A percentile compares a stretch with the other conserved stretches of the same genome.
phyloP scores from a whole-genome alignment of 1,140 invertebrate genomes.

The Drosophila nannoptera region DNA sequence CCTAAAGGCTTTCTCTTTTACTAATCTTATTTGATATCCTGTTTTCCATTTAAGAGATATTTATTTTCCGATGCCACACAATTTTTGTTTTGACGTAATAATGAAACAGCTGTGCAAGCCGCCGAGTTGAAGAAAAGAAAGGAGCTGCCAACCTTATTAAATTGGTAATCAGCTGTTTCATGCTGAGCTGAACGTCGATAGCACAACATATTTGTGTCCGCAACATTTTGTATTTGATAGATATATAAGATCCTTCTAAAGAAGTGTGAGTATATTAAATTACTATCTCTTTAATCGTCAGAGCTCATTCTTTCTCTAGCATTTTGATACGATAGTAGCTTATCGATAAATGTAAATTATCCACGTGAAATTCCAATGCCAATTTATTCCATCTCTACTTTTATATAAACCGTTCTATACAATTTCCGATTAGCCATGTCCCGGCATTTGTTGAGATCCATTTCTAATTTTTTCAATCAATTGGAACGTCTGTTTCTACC shows the following conservation, averaged over 20 bases:
- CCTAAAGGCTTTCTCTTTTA: background rate
- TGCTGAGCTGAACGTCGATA: constrained; percentile 4
- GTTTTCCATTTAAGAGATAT: constrained; percentile 49
- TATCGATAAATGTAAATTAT: background rate
- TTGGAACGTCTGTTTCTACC: constrained; percentile 48
- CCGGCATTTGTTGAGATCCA: constrained; percentile 54
- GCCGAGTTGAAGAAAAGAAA: constrained; percentile 1
- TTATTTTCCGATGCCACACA: constrained; percentile 41
- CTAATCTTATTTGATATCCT: constrained; percentile 3
- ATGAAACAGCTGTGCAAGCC: constrained; percentile 50
- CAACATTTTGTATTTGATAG: no score
- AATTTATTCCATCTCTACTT: constrained; percentile 15
- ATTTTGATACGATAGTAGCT: background rate
- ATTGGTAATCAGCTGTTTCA: constrained; percentile 1
- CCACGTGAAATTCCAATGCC: background rate
- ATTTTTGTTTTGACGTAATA: constrained; percentile 71
- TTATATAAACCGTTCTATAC: constrained; percentile 44
- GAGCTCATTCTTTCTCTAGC: no score
- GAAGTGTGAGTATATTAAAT: no score
- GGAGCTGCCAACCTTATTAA: constrained; percentile 22
- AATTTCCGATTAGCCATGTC: constrained; percentile 39
- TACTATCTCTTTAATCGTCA: no score
- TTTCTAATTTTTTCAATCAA: constrained; percentile 47
- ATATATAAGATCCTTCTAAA: no score
- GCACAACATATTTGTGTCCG: background rate